Evolutionary conservation across 2,113 vertebrate species (phyloP).

Genomic region (Pseudorectes ferrugineus): DNA sequence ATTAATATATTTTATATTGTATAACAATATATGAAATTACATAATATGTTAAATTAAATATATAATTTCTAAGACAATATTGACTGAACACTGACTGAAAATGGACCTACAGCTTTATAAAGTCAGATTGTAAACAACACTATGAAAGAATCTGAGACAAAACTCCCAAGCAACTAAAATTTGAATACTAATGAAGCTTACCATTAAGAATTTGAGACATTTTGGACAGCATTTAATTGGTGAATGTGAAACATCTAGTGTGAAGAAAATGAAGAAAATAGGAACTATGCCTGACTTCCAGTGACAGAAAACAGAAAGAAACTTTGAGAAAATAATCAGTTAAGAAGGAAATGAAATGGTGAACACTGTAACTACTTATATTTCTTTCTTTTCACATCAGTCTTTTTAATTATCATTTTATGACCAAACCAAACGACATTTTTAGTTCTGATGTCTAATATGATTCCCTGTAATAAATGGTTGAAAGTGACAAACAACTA

Average conservation of each 20-base stretch:
- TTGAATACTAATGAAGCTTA: not conserved
- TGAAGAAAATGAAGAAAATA: not conserved
- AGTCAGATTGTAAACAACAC: not conserved
- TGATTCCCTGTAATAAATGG: not conserved
- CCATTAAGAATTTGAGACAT: not conserved
- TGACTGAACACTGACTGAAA: not conserved
- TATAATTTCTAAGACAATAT: fast-evolving
- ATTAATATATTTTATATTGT: too few species aligned
- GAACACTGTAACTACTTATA: not conserved
- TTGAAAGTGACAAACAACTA: not conserved
- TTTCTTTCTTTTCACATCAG: not conserved
- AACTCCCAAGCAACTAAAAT: not conserved
- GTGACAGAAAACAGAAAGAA: not conserved
- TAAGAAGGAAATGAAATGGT: not conserved
- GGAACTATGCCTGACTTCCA: not conserved
- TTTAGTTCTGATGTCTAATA: not conserved
- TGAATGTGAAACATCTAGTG: not conserved
- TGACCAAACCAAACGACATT: not conserved
- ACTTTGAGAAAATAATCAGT: not conserved
- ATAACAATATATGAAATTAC: not conserved
- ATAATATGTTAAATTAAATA: not conserved
- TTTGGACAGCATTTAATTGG: not conserved
- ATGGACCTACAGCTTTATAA: not conserved
- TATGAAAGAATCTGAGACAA: not conserved
- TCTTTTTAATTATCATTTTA: not conserved